Evolutionary conservation across 2,113 vertebrate species (phyloP).

Genomic region (Herpetotheres cachinnans): DNA sequence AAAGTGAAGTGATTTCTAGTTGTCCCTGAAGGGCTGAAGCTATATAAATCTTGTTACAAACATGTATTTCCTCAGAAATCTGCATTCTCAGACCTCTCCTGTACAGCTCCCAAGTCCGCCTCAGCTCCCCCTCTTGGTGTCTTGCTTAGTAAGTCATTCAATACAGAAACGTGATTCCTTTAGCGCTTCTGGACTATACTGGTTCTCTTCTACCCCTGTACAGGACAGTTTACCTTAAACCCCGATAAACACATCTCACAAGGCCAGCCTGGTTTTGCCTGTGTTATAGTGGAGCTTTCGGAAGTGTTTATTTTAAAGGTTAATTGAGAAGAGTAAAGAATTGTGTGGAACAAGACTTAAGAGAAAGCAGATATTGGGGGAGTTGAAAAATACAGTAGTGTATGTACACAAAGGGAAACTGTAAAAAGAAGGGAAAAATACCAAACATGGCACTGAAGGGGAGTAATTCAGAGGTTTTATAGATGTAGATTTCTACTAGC

Average conservation of each 20-base stretch:
- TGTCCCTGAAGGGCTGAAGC: not conserved
- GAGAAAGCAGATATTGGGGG: not conserved
- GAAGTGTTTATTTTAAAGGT: not conserved
- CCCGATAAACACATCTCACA: fast-evolving
- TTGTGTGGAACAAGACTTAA: not conserved
- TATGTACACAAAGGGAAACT: not conserved
- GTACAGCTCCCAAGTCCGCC: fast-evolving
- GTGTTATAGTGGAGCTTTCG: not conserved
- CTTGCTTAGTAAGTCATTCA: not conserved
- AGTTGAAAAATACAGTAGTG: not conserved
- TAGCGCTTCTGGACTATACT: not conserved
- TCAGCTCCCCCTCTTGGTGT: not conserved
- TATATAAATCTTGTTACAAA: not conserved
- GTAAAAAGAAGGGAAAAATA: not conserved
- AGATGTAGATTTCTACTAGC: not conserved
- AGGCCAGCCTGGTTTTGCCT: not conserved
- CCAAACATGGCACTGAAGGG: not conserved
- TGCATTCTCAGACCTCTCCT: not conserved
- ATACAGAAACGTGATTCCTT: not conserved
- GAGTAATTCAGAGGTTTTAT: not conserved
- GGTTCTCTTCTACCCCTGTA: not conserved
- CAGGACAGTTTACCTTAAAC: not conserved
- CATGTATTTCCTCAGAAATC: not conserved
- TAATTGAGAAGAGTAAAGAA: not conserved
- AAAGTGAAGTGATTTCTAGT: not conserved